A percentile compares a stretch with the other conserved stretches of the same genome.
These are phyloP conservation scores for Podarcis cretensis DNA, from an alignment of 2,113 vertebrate species.

Conservation along the genomic window DNA sequence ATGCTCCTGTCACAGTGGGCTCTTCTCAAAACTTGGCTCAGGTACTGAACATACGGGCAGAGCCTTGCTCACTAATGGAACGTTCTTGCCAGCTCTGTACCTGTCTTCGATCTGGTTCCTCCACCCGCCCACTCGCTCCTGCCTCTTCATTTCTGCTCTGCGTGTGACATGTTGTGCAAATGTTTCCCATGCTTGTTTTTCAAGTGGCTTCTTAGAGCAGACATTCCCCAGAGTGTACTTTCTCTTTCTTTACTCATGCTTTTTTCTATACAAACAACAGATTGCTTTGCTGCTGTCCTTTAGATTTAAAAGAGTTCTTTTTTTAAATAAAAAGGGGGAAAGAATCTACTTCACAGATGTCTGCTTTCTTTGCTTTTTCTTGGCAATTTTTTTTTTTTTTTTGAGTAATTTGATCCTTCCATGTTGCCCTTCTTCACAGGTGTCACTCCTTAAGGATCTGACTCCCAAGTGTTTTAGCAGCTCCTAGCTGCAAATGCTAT, in stretches of 20 bases:
- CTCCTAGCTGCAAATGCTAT: background rate
- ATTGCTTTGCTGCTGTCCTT: slow-evolving; percentile 72
- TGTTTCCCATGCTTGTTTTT: slow-evolving; percentile 62
- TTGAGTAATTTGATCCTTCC: background rate
- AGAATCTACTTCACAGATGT: slow-evolving; percentile 58
- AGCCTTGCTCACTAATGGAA: background rate
- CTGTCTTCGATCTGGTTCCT: background rate
- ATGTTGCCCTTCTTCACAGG: background rate
- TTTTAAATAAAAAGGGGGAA: background rate
- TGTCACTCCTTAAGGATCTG: background rate
- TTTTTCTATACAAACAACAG: slow-evolving; percentile 73
- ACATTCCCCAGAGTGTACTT: slow-evolving; percentile 67
- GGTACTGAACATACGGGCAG: background rate
- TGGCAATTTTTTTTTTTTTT: background rate
- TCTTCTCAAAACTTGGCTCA: background rate
- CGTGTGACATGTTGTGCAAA: slow-evolving; percentile 47
- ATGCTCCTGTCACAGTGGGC: background rate
- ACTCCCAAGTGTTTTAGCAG: background rate
- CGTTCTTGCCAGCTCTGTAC: background rate
- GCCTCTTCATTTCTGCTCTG: slow-evolving; percentile 24
- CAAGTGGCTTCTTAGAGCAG: slow-evolving; percentile 64
- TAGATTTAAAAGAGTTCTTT: slow-evolving; percentile 52
- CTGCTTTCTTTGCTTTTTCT: slow-evolving; percentile 25
- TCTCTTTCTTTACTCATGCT: slow-evolving; percentile 58
- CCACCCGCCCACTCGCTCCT: background rate